Evolutionary conservation across 2,797 vertebrate species (phyloP).

Genomic region (Chloroceryle amazona): DNA sequence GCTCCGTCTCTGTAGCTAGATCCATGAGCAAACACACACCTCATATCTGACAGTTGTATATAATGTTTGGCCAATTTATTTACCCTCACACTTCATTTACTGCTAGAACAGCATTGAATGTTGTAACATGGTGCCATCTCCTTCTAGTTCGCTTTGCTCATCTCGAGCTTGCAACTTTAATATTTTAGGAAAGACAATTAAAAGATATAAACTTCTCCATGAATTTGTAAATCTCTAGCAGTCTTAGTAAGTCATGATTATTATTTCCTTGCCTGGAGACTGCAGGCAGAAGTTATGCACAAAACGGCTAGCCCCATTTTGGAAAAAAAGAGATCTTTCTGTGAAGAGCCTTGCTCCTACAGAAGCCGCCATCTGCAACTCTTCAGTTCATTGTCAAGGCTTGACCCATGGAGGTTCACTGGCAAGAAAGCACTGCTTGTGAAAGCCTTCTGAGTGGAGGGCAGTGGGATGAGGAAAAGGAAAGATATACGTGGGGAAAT

Average conservation of each 20-base stretch:
- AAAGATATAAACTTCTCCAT: not conserved
- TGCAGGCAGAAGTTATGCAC: not conserved
- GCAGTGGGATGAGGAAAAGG: not conserved
- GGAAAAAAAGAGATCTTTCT: not conserved
- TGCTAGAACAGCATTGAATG: not conserved
- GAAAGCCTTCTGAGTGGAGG: not conserved
- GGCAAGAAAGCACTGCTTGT: not conserved
- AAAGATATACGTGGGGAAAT: not conserved
- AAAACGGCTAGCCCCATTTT: not conserved
- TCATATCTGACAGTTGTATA: not conserved
- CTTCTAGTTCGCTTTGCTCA: not conserved
- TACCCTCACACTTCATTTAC: not conserved
- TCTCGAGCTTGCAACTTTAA: not conserved
- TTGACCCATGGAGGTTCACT: not conserved
- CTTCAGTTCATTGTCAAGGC: not conserved
- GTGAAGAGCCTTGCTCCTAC: not conserved
- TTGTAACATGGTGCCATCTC: not conserved
- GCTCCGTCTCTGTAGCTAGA: not conserved
- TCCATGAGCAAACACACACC: fast-evolving
- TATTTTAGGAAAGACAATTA: not conserved
- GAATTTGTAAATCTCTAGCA: fast-evolving
- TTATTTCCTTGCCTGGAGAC: not conserved
- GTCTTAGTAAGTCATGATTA: not conserved
- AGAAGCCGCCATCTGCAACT: not conserved
- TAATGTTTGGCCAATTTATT: not conserved